A percentile compares a stretch with the other conserved stretches of the same genome.
Conservation (phyloP, 2,113 vertebrate genomes). For the Peromyscus polionotus region DNA sequence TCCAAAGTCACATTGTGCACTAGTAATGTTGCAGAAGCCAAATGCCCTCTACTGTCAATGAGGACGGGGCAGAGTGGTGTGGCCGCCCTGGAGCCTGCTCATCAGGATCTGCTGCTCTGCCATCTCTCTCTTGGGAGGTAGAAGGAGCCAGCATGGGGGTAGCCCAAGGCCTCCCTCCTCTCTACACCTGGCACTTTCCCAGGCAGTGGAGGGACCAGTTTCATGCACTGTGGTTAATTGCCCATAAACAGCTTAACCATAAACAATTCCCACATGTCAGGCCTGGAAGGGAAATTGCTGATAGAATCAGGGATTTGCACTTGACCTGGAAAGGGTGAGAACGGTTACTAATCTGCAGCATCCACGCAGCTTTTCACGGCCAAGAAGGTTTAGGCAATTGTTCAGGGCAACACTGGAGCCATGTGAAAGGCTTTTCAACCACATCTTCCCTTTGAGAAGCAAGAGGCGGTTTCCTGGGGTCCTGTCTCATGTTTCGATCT, state of each 20-base stretch:
- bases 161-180: background rate
- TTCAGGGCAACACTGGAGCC: background rate
- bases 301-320: conserved; percentile 43
- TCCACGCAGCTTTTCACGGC: background rate
- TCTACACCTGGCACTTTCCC: background rate
- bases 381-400: background rate
- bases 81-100: background rate
- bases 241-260: background rate
- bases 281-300: background rate
- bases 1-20: rapidly evolving
- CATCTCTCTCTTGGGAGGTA: background rate
- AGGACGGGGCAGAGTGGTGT: too few relatives aligned
- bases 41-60: rapidly evolving
- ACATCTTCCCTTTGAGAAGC: background rate
- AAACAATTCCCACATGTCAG: background rate
- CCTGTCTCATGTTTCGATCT: background rate
- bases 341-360: conserved; percentile 40
- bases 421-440: background rate
- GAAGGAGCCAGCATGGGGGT: background rate
- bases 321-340: conserved; percentile 57
- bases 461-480: background rate
- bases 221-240: background rate
- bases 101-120: background rate
- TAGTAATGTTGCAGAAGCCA: too few relatives aligned
- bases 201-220: background rate